Conservation (phyloP, 2,113 vertebrate genomes). For the Copsychus sechellarum region DNA sequence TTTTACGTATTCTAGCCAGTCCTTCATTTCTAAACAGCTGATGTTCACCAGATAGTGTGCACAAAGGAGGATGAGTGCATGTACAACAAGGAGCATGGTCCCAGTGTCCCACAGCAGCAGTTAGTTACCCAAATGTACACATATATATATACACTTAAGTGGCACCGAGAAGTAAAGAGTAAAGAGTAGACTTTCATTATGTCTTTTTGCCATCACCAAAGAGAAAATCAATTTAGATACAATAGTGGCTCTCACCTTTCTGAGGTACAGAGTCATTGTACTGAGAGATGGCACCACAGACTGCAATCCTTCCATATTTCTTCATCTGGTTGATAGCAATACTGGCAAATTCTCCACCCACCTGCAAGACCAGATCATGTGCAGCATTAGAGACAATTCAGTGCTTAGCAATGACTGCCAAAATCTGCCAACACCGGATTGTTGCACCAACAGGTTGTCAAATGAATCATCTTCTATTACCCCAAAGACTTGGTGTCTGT, state of each 20-base stretch:
- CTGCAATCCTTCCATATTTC: slow-evolving; percentile 82
- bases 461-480: background rate
- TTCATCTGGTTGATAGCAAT: slow-evolving; percentile 85
- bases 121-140: background rate
- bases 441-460: background rate
- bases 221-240: background rate
- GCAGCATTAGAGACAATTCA: background rate
- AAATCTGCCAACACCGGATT: background rate
- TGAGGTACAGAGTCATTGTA: slow-evolving; percentile 80
- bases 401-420: background rate
- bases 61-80: background rate
- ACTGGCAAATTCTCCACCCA: slow-evolving; percentile 83
- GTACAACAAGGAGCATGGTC: background rate
- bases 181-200: background rate
- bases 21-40: background rate
- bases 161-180: background rate
- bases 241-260: slow-evolving; percentile 71
- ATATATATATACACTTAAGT: background rate
- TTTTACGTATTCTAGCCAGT: background rate
- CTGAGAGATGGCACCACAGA: slow-evolving; percentile 85
- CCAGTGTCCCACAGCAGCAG: background rate
- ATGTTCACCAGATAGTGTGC: background rate
- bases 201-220: background rate
- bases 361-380: slow-evolving; percentile 67
- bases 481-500: background rate